Base-by-base conservation (phyloP, 2,113 vertebrate species). In the Pelecanus crispus region DNA sequence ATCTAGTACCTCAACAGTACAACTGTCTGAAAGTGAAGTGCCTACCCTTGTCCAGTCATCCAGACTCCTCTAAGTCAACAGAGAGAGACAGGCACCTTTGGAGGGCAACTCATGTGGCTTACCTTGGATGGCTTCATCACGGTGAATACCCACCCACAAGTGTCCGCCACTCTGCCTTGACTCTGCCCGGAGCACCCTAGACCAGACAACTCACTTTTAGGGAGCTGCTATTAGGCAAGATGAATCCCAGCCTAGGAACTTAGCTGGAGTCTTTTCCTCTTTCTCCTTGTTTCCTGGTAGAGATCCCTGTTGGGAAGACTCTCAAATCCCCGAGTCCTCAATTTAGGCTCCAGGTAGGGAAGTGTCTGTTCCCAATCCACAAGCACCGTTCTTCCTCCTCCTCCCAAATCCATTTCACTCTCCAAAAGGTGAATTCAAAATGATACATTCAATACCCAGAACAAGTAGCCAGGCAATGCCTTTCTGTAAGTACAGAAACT, bases 131-230 rank as follows among this genome's bases (percentile, higher is more conserved):
- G 17, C 42, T 83, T 38, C n/a, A 47, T n/a, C 18, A 8, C 2
- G 6, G 38, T 68, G 58, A 88, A 59, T 8, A 32, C 2, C 8
- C 31, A 40, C n/a, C 34, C 55, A 28, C 13, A 53, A 17, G 16
- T 1, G 3, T 28, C 38, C 6, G 10, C 36, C 2, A 3, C 47
- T 74, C 91, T 88, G 28, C 52, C 66, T 62, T 47, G 34, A 72
- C 52, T 47, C 29, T 59, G 47, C 40, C 31, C 0, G 0, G 24
- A 77, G 59, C 63, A 56, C 32, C 22, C 21, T 22, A 45, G 28
- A 86, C 19, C 11, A 81, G 19, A 11, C 28, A 74, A 89, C 6
- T 90, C n/a, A 26, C 32, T 79, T 85, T 79, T 28, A 84, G 47
- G 21, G 45, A 56, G 36, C 47, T 42, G 26, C 42, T 93, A 22